Percentiles rank a stretch among this genome's conserved stretches.
phyloP scores from a whole-genome alignment of 1,140 invertebrate genomes.

The Temnothorax curvispinosus region DNA sequence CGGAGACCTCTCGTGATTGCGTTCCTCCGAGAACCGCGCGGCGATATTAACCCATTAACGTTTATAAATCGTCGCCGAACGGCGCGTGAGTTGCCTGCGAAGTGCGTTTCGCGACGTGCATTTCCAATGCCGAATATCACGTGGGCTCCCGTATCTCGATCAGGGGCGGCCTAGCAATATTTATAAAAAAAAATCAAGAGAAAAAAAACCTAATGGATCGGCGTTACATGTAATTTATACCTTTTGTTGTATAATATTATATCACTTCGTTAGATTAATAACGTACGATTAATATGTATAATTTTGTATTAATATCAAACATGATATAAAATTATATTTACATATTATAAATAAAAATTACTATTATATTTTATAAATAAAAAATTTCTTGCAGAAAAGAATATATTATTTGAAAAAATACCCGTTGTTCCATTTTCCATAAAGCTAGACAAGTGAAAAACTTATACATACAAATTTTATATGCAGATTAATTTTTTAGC shows the following conservation, averaged over 20 bases:
- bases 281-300: neutral
- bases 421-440: neutral
- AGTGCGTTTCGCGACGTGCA: constrained; percentile 73
- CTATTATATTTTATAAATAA: neutral
- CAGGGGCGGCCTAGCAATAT: constrained; percentile 15
- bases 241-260: neutral
- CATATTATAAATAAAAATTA: neutral
- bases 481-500: neutral
- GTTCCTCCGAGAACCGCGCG: constrained; percentile 61
- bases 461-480: neutral
- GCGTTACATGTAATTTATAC: neutral
- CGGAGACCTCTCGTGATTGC: constrained; percentile 49
- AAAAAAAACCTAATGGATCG: neutral
- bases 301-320: neutral
- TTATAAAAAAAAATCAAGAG: neutral
- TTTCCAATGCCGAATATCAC: constrained; percentile 77
- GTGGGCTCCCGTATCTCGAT: constrained; percentile 27
- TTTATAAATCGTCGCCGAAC: constrained; percentile 76
- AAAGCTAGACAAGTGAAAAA: neutral
- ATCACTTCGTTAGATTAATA: neutral
- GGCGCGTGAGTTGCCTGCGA: constrained; percentile 74
- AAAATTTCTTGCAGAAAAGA: neutral
- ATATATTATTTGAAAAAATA: neutral
- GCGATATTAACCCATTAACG: constrained; percentile 80
- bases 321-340: neutral